phyloP scores from a whole-genome alignment of 1,140 invertebrate genomes.

The Sarcophaga peregrina region DNA sequence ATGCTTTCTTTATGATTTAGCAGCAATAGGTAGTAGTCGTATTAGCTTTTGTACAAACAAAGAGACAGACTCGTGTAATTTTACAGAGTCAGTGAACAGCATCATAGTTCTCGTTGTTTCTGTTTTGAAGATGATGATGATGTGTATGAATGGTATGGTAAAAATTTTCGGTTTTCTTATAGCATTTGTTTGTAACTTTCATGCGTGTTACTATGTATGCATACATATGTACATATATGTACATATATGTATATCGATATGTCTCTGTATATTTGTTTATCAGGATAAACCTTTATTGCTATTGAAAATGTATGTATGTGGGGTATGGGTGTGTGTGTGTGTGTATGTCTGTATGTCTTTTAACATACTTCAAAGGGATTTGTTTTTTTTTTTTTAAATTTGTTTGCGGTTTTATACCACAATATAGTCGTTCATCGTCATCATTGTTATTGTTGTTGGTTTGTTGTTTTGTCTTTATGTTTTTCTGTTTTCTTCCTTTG shows the following conservation, averaged over 20 bases:
- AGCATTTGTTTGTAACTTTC: neutral
- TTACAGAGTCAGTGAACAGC: slow-evolving; percentile 15
- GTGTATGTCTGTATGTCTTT: neutral
- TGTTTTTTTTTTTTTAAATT: slow-evolving; percentile 16
- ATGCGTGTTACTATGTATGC: neutral
- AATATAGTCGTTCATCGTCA: neutral
- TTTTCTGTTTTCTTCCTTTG: neutral
- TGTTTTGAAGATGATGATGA: neutral
- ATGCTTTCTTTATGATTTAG: neutral
- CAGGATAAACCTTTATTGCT: neutral
- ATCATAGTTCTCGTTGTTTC: neutral
- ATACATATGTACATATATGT: neutral
- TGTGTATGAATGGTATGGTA: neutral
- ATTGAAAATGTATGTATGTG: neutral
- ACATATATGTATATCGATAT: neutral
- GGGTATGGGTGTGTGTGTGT: neutral
- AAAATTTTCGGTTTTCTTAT: too few relatives aligned
- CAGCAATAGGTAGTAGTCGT: neutral
- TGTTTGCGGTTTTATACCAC: slow-evolving; percentile 17
- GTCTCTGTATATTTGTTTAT: neutral
- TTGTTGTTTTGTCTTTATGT: too few relatives aligned
- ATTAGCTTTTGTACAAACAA: slow-evolving; percentile 1
- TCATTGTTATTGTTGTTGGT: too few relatives aligned
- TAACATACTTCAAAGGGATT: neutral
- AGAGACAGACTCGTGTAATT: neutral